Base-by-base conservation (phyloP, 64 coral and sea anemone genomes). In the Stylophora pistillata region DNA sequence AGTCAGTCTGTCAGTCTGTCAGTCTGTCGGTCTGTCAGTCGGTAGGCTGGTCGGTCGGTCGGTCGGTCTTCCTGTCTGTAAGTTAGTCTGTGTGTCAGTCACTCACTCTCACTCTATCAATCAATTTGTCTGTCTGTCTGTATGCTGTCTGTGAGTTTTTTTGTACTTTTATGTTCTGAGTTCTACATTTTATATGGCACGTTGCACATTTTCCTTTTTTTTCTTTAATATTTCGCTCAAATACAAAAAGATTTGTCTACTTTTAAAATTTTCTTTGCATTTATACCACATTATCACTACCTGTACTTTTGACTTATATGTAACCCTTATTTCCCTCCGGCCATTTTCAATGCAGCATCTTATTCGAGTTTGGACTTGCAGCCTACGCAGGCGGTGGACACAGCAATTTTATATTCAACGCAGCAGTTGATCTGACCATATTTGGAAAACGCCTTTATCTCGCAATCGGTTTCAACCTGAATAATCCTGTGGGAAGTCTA, bases 341-440 rank as follows among this genome's bases (percentile, higher is more conserved):
- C 57, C 34, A 0, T 12, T 75, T 60, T 10, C 0, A 73, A 61
- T 16, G 23, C 71, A 87, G 85, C 60, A 98, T 95, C 90, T 93
- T 88, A 58, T 99, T 99, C 74, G 93, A 98, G 76, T 94, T 98
- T 78, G 96, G 92, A 20, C 56, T 98, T 80, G 81, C 74, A 12
- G 89, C 65, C 7, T 94, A 94, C 37, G 92, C 90, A 32, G 34
- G 11, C 18, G 92, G 92, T 11, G 74, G 86, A 76, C 41, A 92
- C 17, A 89, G 62, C 28, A 84, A 83, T 79, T 34, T 95, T 3
- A 86, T 83, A 10, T 99, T 99, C 88, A 92, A 92, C 55, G 97
- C 97, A 41, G 97, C 93, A 3, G 93, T 99, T 4, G 97, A 99
- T 64, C 80, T 99, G 60, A 95, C 89, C 70, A 99, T 99, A 87